Evolutionary conservation across 2,113 vertebrate genomes (phyloP).

Genomic region (Leptodactylus fuscus): DNA sequence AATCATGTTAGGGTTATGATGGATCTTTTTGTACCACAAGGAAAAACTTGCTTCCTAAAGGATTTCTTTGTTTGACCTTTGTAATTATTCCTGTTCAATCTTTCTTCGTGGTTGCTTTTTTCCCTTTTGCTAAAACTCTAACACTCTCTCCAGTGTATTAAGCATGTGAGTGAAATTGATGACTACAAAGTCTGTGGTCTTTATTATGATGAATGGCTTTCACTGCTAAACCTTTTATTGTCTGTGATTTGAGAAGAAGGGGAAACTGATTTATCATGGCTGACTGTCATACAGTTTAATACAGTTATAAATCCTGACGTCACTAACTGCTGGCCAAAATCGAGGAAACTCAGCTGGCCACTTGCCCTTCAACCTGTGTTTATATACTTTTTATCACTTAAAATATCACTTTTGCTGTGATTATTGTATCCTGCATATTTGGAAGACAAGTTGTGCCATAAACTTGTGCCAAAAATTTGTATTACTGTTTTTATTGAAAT

Average conservation of each 20-base stretch:
- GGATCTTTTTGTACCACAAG: slow-evolving; percentile 22
- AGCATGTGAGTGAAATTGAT: slow-evolving; percentile 93
- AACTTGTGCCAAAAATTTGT: no score
- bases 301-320: slow-evolving; percentile 91
- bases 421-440: background rate
- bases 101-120: slow-evolving; percentile 70
- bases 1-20: background rate
- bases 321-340: slow-evolving; percentile 69
- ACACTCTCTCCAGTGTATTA: slow-evolving; percentile 76
- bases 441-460: background rate
- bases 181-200: slow-evolving; percentile 85
- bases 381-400: slow-evolving; percentile 64
- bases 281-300: slow-evolving; percentile 91
- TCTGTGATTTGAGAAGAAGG: slow-evolving; percentile 87
- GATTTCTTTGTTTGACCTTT: slow-evolving; percentile 73
- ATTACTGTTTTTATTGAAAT: no score
- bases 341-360: slow-evolving; percentile 55
- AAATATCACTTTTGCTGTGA: background rate
- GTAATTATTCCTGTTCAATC: slow-evolving; percentile 74
- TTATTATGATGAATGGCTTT: slow-evolving; percentile 97
- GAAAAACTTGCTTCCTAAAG: slow-evolving; percentile 54
- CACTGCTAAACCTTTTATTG: slow-evolving; percentile 87
- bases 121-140: slow-evolving; percentile 70
- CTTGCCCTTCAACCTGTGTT: slow-evolving; percentile 53
- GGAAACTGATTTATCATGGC: slow-evolving; percentile 90